A percentile compares a stretch with the other conserved stretches of the same genome.
Conservation (phyloP, 2,888 invertebrate species). For the Idaea straminata region DNA sequence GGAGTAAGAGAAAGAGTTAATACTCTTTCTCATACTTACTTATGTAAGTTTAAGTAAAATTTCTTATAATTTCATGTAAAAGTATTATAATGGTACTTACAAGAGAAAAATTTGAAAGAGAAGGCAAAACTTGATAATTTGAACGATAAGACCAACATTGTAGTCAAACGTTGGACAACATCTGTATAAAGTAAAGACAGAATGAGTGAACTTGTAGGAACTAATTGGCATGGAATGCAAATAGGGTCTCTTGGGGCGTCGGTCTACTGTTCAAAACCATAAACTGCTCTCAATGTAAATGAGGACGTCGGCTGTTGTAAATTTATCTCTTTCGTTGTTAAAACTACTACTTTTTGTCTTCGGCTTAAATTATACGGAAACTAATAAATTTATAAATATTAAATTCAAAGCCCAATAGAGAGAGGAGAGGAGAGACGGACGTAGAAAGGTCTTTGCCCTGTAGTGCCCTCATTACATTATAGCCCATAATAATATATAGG, state of each 20-base stretch:
- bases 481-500: too few species aligned
- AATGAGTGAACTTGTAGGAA: slow-evolving; percentile 64
- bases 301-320: slow-evolving; percentile 43
- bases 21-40: too few species aligned
- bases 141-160: slow-evolving; percentile 7
- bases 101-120: not conserved
- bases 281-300: slow-evolving; percentile 69
- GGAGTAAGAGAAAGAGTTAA: too few species aligned
- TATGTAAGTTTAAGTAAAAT: too few species aligned
- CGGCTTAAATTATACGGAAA: slow-evolving; percentile 27
- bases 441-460: too few species aligned
- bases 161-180: not conserved
- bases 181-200: slow-evolving; percentile 24
- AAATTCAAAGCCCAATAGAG: not conserved
- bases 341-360: slow-evolving; percentile 34
- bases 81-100: too few species aligned
- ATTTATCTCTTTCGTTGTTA: slow-evolving; percentile 48
- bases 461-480: too few species aligned
- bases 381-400: slow-evolving; percentile 21
- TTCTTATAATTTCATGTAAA: too few species aligned
- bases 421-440: not conserved
- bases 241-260: slow-evolving; percentile 48
- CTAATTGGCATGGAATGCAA: slow-evolving; percentile 72
- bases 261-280: slow-evolving; percentile 48
- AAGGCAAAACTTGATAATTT: slow-evolving; percentile 6